These are phyloP conservation scores for Drosophila pruinosa DNA, from an alignment of 1,140 invertebrate genomes.

Conservation along the genomic window DNA sequence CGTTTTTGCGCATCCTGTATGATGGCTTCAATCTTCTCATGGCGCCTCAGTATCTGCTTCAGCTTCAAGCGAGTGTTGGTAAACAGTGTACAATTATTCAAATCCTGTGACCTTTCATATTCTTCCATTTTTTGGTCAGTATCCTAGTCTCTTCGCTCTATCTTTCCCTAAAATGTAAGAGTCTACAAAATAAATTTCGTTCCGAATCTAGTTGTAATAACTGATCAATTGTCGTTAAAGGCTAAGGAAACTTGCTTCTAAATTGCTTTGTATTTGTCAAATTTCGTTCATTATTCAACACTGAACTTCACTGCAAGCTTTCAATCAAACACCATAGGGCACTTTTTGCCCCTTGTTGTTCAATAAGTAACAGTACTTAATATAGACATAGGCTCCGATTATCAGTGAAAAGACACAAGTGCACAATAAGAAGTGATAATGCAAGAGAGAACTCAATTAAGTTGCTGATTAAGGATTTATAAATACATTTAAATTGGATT, in stretches of 20 bases:
- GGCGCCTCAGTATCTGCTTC: not conserved
- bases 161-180: not conserved
- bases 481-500: not conserved
- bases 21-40: slow-evolving; percentile 18
- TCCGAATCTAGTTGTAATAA: not conserved
- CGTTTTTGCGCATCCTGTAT: not conserved
- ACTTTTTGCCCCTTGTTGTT: not conserved
- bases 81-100: slow-evolving; percentile 7
- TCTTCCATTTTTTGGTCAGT: not conserved
- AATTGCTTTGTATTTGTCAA: not conserved
- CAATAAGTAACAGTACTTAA: slow-evolving; percentile 4
- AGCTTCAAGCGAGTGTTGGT: slow-evolving; percentile 7
- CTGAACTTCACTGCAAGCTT: not conserved
- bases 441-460: not conserved
- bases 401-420: slow-evolving; percentile 5
- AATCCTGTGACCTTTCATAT: not conserved
- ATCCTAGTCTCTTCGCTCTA: not conserved
- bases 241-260: not conserved
- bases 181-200: not conserved
- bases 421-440: not conserved
- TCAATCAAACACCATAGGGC: no score
- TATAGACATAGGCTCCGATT: slow-evolving; percentile 1
- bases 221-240: not conserved
- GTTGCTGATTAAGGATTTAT: not conserved
- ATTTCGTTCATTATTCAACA: not conserved